Evolutionary conservation across 2,797 vertebrate species (phyloP), one percentile per base, ranked within the genome.

Genomic region (Taenioides sp.): DNA sequence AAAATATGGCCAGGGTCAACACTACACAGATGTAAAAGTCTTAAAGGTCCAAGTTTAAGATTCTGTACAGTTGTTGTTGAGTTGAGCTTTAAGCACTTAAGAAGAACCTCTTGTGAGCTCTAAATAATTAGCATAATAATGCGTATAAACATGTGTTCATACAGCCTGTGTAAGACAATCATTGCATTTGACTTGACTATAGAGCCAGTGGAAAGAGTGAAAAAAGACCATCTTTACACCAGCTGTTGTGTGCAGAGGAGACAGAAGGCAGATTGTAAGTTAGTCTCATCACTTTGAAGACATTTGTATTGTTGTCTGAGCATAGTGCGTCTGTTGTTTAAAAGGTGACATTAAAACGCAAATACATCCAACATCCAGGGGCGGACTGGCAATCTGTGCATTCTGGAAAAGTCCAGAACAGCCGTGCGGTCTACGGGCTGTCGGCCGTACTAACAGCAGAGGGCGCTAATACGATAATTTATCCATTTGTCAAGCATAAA

Each of bases 221-320:
- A 60, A 25, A 25, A 25, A 57, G 3, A 25, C 16, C 59, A 61
- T 61, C 59, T 61, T 61, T 34, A 31, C 28, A 20, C 59, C 59
- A 61, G 59, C 59, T 61, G 59, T 61, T n/a, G 28, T 34, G 28
- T 20, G 59, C 59, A 34, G 28, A 11, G 28, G 58, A 59, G 25
- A 28, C 58, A 59, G 58, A 11, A 57, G 54, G 54, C 22, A 57
- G 54, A 57, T 4, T 57, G 20, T 57, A 57, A 57, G 54, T 57
- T 57, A 57, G 54, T 57, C 16, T 28, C 25, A 18, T 31, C 27
- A 59, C 25, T 59, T 59, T 61, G 59, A 61, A 61, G 28, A 61
- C 6, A 61, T 28, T 25, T 28, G 59, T 18, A 5, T 3, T 31
- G 59, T 61, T 34, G 59, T 28, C 59, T 18, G 28, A 31, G 34